Evolutionary conservation across 2,888 invertebrate species (phyloP).

Genomic region (Pammene fasciana): DNA sequence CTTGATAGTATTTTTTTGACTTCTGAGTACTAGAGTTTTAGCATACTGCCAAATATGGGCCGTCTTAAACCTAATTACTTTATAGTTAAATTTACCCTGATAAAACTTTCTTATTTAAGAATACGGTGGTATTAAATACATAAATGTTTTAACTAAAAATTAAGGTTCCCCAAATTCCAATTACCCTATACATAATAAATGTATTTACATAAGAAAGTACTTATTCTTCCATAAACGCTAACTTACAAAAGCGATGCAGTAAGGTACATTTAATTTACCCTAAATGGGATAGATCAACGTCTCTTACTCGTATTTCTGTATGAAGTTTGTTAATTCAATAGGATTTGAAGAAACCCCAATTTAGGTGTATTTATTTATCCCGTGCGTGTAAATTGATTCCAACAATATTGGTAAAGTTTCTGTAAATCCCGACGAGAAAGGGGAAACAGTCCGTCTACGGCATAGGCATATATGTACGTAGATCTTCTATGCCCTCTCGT

Average conservation of each 20-base stretch:
- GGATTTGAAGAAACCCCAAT: slow-evolving; percentile 41
- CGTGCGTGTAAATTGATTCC: slow-evolving; percentile 66
- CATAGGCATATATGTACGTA: background rate
- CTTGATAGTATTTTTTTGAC: too few relatives aligned
- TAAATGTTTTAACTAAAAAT: too few relatives aligned
- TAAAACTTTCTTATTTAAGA: too few relatives aligned
- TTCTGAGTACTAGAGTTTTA: too few relatives aligned
- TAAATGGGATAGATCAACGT: background rate
- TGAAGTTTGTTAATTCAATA: slow-evolving; percentile 30
- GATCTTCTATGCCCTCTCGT: background rate
- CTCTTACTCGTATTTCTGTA: slow-evolving; percentile 17
- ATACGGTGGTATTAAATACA: too few relatives aligned
- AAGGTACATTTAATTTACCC: background rate
- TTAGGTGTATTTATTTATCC: slow-evolving; percentile 39
- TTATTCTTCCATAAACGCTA: too few relatives aligned
- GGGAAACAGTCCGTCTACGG: slow-evolving; percentile 53
- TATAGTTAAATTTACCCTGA: too few relatives aligned
- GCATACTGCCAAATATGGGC: too few relatives aligned
- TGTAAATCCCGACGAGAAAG: slow-evolving; percentile 61
- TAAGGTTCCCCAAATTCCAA: too few relatives aligned
- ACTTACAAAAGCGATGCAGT: background rate
- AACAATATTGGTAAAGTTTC: slow-evolving; percentile 70
- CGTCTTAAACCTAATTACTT: too few relatives aligned
- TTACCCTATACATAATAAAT: too few relatives aligned
- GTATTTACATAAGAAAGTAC: too few relatives aligned